Evolutionary conservation across 1,140 invertebrate genomes (phyloP).

Genomic region (Apis laboriosa): DNA sequence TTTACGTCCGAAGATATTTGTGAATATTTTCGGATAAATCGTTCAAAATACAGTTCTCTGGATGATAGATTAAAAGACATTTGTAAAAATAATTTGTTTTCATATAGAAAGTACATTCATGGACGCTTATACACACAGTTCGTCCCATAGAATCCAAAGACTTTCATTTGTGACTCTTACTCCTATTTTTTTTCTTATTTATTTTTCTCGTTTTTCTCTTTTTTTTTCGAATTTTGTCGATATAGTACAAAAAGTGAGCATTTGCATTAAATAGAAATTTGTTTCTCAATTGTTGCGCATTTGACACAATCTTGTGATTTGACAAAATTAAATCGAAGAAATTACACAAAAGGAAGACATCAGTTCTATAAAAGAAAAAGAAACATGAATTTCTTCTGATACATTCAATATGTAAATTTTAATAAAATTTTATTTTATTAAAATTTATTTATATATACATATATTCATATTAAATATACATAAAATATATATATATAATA

Average conservation of each 20-base stretch:
- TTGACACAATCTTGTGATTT: neutral
- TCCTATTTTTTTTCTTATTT: slow-evolving; percentile 13
- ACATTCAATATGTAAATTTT: no score
- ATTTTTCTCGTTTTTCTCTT: neutral
- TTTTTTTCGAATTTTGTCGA: slow-evolving; percentile 11
- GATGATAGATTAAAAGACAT: slow-evolving; percentile 27
- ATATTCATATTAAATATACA: no score
- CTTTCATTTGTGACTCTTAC: slow-evolving; percentile 36
- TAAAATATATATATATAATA: no score
- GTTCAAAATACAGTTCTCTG: slow-evolving; percentile 34
- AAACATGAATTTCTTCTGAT: neutral
- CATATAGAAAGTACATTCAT: neutral
- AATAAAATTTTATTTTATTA: neutral
- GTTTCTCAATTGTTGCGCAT: no score
- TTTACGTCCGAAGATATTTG: neutral
- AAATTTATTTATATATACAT: no score
- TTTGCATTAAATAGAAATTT: slow-evolving; percentile 15
- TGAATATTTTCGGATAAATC: slow-evolving; percentile 16
- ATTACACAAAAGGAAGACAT: neutral
- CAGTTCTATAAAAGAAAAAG: neutral
- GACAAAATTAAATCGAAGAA: no score
- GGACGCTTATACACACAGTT: neutral
- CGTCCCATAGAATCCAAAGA: slow-evolving; percentile 14
- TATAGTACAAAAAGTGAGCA: slow-evolving; percentile 16
- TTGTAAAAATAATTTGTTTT: slow-evolving; percentile 47